Conservation (phyloP, 2,113 vertebrate species). For the Oreochromis niloticus region DNA sequence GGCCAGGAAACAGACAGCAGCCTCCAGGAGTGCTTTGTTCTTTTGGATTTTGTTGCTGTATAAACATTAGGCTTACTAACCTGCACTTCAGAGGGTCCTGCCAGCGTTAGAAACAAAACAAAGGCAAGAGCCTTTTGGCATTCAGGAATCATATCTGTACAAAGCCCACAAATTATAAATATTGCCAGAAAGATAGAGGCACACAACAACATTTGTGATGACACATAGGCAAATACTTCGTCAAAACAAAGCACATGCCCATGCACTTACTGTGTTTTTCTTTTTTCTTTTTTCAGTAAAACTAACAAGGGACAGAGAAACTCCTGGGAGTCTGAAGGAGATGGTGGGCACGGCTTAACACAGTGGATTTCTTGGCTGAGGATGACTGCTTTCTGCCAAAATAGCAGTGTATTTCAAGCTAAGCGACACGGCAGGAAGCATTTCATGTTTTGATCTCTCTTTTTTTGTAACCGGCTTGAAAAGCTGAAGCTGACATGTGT, state of each 20-base stretch:
- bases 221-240: neutral
- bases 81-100: constrained; percentile 25
- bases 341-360: constrained; percentile 20
- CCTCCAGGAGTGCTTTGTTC: constrained; percentile 24
- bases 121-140: neutral
- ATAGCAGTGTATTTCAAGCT: constrained; percentile 14
- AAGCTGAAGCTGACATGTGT: neutral
- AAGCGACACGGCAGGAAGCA: constrained; percentile 3
- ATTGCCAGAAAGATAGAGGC: neutral
- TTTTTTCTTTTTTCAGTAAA: neutral
- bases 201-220: neutral
- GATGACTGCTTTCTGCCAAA: constrained; percentile 22
- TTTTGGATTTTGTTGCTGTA: neutral
- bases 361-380: constrained; percentile 24
- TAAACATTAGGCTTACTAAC: constrained; percentile 34
- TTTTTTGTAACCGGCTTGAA: neutral
- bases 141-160: neutral
- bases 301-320: constrained; percentile 3
- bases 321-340: constrained; percentile 8
- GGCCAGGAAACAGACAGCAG: neutral
- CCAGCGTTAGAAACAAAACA: constrained; percentile 14
- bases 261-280: neutral
- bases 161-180: neutral
- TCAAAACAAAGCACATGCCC: neutral
- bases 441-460: constrained; percentile 18